Evolutionary conservation across 2,888 invertebrate species (phyloP).

Genomic region (Agriopis aurantiaria): DNA sequence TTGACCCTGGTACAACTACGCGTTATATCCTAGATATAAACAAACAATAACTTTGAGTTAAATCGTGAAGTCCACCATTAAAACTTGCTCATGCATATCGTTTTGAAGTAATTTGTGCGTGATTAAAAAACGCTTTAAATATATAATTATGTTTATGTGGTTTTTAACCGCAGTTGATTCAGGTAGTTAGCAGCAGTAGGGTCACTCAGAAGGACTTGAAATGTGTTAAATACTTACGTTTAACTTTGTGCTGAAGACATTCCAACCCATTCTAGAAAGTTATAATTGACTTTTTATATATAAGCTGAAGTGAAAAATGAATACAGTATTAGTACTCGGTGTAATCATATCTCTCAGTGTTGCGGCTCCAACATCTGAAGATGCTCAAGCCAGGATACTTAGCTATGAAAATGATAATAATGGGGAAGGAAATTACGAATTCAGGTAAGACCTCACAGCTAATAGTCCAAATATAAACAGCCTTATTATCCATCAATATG

Average conservation of each 20-base stretch:
- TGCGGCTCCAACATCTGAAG: slow-evolving; percentile 42
- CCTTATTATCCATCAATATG: no score
- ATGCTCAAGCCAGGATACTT: slow-evolving; percentile 48
- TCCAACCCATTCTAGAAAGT: no score
- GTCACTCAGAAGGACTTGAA: not conserved
- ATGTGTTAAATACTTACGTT: not conserved
- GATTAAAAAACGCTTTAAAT: not conserved
- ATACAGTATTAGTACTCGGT: slow-evolving; percentile 35
- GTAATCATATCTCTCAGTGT: slow-evolving; percentile 29
- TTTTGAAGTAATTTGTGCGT: not conserved
- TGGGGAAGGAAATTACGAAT: slow-evolving; percentile 53
- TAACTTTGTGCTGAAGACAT: not conserved
- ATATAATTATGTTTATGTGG: not conserved
- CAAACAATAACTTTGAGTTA: not conserved
- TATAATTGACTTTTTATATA: not conserved
- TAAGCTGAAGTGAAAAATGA: slow-evolving; percentile 14
- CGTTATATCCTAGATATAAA: not conserved
- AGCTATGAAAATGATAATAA: slow-evolving; percentile 50
- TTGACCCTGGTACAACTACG: not conserved
- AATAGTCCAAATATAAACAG: not conserved
- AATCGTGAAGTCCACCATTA: not conserved
- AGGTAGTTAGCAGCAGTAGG: not conserved
- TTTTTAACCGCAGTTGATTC: not conserved
- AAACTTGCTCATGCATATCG: not conserved
- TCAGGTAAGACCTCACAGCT: slow-evolving; percentile 47